Evolutionary conservation across 2,888 invertebrate species (phyloP).

Genomic region (Saturnia japonica): DNA sequence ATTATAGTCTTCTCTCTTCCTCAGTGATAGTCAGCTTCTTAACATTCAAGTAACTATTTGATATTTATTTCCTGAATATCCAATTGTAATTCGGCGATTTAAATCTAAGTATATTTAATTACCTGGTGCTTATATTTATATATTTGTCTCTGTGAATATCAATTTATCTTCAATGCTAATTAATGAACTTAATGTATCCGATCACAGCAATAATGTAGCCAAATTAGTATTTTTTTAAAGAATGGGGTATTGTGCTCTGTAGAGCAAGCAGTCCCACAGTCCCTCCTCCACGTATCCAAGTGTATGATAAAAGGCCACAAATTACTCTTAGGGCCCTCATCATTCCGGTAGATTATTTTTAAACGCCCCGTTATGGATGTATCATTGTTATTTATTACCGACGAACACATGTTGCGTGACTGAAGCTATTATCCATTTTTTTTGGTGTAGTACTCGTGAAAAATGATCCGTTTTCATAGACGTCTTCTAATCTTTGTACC

Average conservation of each 20-base stretch:
- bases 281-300: background rate
- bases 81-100: no score
- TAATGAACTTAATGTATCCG: no score
- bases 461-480: constrained; percentile 14
- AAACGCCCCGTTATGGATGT: constrained; percentile 37
- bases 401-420: constrained; percentile 16
- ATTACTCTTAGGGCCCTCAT: constrained; percentile 17
- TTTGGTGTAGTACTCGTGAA: constrained; percentile 10
- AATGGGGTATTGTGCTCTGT: background rate
- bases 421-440: constrained; percentile 7
- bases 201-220: background rate
- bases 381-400: constrained; percentile 18
- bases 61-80: no score
- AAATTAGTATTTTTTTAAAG: background rate
- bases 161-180: no score
- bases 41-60: no score
- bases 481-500: background rate
- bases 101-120: no score
- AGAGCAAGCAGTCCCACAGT: background rate
- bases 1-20: no score
- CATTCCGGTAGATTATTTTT: constrained; percentile 38
- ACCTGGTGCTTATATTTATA: no score
- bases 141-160: no score
- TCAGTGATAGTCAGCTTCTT: no score
- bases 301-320: constrained; percentile 18